These are phyloP conservation scores for Zaprionus inermis DNA, from an alignment of 1,140 invertebrate species.

Conservation along the genomic window DNA sequence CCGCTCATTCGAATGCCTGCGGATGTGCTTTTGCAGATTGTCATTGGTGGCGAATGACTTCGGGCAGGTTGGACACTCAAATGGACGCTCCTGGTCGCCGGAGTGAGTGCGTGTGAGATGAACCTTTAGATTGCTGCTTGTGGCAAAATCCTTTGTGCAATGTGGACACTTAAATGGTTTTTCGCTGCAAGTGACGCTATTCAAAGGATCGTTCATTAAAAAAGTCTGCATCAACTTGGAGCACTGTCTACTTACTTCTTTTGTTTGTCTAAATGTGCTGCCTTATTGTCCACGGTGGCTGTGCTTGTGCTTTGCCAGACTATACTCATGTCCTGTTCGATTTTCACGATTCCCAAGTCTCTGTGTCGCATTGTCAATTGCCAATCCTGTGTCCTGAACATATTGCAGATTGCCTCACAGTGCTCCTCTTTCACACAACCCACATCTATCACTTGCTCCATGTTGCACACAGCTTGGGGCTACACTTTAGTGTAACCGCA, in stretches of 20 bases:
- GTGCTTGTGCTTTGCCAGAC: constrained; percentile 26
- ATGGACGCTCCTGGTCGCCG: constrained; percentile 37
- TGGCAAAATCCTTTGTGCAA: constrained; percentile 40
- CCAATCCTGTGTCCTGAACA: constrained; percentile 42
- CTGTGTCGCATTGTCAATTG: constrained; percentile 38
- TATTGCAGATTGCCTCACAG: constrained; percentile 44
- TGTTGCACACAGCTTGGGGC: not conserved
- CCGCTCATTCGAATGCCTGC: constrained; percentile 37
- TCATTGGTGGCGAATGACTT: constrained; percentile 42
- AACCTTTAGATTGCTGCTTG: constrained; percentile 40
- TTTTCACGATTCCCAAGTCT: constrained; percentile 38
- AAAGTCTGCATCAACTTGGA: not conserved
- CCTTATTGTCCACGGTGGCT: constrained; percentile 12
- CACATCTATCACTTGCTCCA: constrained; percentile 43
- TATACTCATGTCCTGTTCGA: constrained; percentile 43
- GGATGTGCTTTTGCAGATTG: constrained; percentile 44
- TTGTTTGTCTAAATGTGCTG: constrained; percentile 11
- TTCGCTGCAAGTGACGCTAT: not conserved
- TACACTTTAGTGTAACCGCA: not conserved
- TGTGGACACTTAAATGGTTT: constrained; percentile 44
- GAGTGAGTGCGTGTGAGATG: constrained; percentile 37
- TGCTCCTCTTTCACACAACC: constrained; percentile 45
- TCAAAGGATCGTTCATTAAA: not conserved
- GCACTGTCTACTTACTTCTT: constrained; percentile 28
- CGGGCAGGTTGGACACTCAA: constrained; percentile 38